Percentiles rank a stretch among this genome's conserved stretches.
Evolutionary conservation across 2,888 invertebrate species (phyloP).

Genomic region (Drosophila leonis): DNA sequence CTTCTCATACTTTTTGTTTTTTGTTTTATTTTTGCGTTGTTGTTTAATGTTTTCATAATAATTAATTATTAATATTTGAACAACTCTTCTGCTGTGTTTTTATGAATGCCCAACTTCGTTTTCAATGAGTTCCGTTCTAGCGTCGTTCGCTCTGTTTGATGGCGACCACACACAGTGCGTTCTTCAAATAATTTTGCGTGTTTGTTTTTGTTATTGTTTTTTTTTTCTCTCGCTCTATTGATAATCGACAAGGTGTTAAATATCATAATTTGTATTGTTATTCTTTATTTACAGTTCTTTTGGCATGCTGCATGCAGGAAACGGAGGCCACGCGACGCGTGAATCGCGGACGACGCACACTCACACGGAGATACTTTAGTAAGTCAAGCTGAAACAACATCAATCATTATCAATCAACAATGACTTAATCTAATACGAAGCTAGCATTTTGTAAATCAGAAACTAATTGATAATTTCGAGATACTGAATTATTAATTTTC

Average conservation of each 20-base stretch:
- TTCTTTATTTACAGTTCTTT: conserved; percentile 86
- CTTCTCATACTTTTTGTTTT: conserved; percentile 27
- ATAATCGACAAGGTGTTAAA: conserved; percentile 34
- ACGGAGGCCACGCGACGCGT: conserved; percentile 92
- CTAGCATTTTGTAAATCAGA: neutral
- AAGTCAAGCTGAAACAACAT: conserved; percentile 85
- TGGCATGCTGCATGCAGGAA: conserved; percentile 90
- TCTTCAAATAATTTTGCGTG: conserved; percentile 27
- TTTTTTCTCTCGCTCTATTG: neutral
- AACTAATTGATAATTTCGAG: neutral
- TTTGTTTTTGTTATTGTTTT: neutral
- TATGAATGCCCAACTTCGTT: conserved; percentile 66
- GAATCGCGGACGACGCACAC: conserved; percentile 91
- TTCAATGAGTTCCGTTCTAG: conserved; percentile 69
- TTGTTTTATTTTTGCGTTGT: conserved; percentile 27
- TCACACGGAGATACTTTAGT: conserved; percentile 92
- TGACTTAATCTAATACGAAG: neutral
- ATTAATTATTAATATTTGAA: conserved; percentile 78
- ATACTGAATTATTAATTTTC: neutral
- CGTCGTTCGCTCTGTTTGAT: conserved; percentile 52
- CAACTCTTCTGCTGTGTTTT: conserved; percentile 54
- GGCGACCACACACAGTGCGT: conserved; percentile 53
- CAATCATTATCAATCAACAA: neutral
- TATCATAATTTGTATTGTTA: conserved; percentile 13
- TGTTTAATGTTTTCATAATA: conserved; percentile 67